Base-by-base conservation (phyloP, 2,888 invertebrate species). In the Thera obeliscata region DNA sequence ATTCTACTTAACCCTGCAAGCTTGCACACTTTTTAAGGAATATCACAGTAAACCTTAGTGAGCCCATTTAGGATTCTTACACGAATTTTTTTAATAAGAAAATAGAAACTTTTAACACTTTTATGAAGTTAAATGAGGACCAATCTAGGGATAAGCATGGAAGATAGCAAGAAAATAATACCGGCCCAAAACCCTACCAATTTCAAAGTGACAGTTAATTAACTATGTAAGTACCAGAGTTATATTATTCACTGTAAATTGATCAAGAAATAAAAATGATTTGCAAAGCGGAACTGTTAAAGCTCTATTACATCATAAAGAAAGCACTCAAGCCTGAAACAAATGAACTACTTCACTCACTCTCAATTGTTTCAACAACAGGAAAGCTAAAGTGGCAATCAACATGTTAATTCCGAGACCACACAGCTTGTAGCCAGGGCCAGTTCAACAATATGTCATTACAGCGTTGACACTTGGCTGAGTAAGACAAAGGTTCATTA, bases 371-470 rank as follows among this genome's bases (percentile, higher is more conserved):
- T 71, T 63, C 41, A 56, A 70, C 72, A 78, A 81, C 83, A 83
- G 87, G 89, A 79, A 88, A 87, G 81, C 82, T 74, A 77, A 87
- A 90, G 89, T 80, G 88, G 87, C 85, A 81, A 90, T 90, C 87
- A 83, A 85, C 79, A 84, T 81, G 82, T 84, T 87, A 86, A 85
- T 84, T 81, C 74, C 72, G 69, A 76, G 90, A 90, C 89, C 90
- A 90, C 91, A 62, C 61, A 55, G 61, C 33, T 52, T 48, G 50
- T 55, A 12, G 52, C 43, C 38, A 74, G 74, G 49, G 71, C 66
- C 67, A 56, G 56, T 56, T 43, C 49, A 59, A 59, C 72, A 72
- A 74, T 73, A 82, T 81, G 84, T 85, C 48, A 57, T 60, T 64
- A 54, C 38, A 74, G 55, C 64, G 64, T 70, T 72, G 72, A 66